phyloP scores from a whole-genome alignment of 2,888 invertebrate species.

The Lepidocyrtinus sp. region DNA sequence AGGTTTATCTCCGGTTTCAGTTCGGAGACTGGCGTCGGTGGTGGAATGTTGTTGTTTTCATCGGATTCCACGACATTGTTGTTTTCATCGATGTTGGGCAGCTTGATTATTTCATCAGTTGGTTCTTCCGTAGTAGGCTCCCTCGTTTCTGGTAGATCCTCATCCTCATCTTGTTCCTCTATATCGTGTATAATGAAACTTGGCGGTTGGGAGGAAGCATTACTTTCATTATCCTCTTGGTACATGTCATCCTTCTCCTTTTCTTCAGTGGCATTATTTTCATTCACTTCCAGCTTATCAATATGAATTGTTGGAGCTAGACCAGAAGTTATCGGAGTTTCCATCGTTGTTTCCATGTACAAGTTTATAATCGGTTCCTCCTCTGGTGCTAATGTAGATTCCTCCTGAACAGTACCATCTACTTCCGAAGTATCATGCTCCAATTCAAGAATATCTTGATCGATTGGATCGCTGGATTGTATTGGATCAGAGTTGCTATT shows the following conservation, averaged over 20 bases:
- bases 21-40: neutral
- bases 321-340: neutral
- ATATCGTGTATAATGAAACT: constrained; percentile 42
- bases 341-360: neutral
- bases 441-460: neutral
- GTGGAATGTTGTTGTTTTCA: neutral
- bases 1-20: neutral
- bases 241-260: constrained; percentile 20
- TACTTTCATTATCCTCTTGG: neutral
- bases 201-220: constrained; percentile 22
- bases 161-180: constrained; percentile 27
- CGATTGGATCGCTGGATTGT: neutral
- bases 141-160: neutral
- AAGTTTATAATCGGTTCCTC: constrained; percentile 22
- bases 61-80: constrained; percentile 31
- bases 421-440: constrained; percentile 8
- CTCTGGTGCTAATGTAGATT: constrained; percentile 16
- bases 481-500: too few relatives aligned
- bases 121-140: neutral
- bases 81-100: constrained; percentile 39
- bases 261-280: neutral
- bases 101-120: neutral
- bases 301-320: too few relatives aligned
- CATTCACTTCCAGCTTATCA: neutral
- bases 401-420: neutral